These are phyloP conservation scores for Hiodon tergisus DNA, from an alignment of 2,113 vertebrate species.

Conservation along the genomic window DNA sequence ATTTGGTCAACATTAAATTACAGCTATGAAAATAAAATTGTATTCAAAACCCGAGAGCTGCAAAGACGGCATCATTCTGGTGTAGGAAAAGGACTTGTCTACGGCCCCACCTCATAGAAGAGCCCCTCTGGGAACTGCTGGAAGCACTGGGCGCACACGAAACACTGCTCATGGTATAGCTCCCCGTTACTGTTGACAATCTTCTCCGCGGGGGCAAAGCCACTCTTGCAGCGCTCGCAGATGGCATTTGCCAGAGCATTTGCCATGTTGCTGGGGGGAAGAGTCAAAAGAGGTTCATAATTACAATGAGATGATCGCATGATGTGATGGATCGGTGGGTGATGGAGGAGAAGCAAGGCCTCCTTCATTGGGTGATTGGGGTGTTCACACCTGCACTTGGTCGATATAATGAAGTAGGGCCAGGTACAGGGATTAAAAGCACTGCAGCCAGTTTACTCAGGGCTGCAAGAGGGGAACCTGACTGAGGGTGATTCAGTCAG, in stretches of 20 bases:
- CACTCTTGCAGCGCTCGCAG: constrained; percentile 86
- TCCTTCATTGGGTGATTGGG: too few species aligned
- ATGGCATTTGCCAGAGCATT: constrained; percentile 89
- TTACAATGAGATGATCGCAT: background rate
- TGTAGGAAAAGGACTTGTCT: background rate
- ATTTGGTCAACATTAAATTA: background rate
- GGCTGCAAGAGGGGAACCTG: too few species aligned
- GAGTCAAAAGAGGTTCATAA: constrained; percentile 16
- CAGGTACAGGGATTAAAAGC: too few species aligned
- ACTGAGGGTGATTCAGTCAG: too few species aligned
- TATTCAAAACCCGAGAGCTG: background rate
- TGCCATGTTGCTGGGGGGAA: constrained; percentile 86
- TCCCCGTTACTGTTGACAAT: constrained; percentile 97
- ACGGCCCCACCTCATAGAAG: constrained; percentile 85
- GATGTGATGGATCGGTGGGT: background rate
- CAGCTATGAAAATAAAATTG: background rate
- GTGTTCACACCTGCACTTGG: too few species aligned
- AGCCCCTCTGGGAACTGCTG: constrained; percentile 94
- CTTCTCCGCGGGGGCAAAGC: constrained; percentile 88
- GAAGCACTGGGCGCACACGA: constrained; percentile 95
- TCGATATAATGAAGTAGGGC: too few species aligned
- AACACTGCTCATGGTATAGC: constrained; percentile 94
- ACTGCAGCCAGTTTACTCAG: too few species aligned
- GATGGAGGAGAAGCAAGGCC: too few species aligned
- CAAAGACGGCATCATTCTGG: background rate